Percentiles rank a stretch among this genome's conserved stretches.
Evolutionary conservation across 2,113 vertebrate species (phyloP).

Genomic region (Baryphthengus martii): DNA sequence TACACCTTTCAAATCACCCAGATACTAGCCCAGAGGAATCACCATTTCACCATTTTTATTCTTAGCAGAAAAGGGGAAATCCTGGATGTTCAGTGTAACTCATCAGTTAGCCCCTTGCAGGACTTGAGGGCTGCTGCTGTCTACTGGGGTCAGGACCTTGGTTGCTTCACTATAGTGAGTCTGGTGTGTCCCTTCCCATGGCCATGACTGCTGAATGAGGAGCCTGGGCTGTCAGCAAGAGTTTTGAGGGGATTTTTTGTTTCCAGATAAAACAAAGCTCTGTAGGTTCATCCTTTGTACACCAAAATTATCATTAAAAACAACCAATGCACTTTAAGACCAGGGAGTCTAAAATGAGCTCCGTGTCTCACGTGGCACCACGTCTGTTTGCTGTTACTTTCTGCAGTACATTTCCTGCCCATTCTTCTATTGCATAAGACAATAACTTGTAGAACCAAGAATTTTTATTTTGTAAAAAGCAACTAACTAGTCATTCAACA

Average conservation of each 20-base stretch:
- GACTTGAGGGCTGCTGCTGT: background rate
- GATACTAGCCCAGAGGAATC: background rate
- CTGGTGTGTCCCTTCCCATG: background rate
- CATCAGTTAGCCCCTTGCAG: background rate
- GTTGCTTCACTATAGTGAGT: background rate
- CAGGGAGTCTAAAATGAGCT: background rate
- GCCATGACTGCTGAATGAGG: accelerated
- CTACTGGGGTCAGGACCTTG: background rate
- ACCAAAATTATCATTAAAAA: background rate
- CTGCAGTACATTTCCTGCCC: background rate
- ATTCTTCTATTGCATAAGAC: constrained; percentile 16
- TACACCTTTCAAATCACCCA: background rate
- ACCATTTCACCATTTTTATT: background rate
- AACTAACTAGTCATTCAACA: background rate
- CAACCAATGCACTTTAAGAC: background rate
- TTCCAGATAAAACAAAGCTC: background rate
- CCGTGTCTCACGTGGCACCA: background rate
- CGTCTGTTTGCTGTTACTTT: constrained; percentile 34
- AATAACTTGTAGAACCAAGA: constrained; percentile 41
- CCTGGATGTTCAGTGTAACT: background rate
- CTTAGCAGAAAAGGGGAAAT: background rate
- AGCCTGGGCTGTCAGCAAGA: background rate
- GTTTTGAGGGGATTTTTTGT: background rate
- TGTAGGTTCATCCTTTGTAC: background rate
- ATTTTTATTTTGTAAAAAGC: constrained; percentile 9